Evolutionary conservation across 2,797 vertebrate genomes (phyloP).

Genomic region (Anomalospiza imberbis): DNA sequence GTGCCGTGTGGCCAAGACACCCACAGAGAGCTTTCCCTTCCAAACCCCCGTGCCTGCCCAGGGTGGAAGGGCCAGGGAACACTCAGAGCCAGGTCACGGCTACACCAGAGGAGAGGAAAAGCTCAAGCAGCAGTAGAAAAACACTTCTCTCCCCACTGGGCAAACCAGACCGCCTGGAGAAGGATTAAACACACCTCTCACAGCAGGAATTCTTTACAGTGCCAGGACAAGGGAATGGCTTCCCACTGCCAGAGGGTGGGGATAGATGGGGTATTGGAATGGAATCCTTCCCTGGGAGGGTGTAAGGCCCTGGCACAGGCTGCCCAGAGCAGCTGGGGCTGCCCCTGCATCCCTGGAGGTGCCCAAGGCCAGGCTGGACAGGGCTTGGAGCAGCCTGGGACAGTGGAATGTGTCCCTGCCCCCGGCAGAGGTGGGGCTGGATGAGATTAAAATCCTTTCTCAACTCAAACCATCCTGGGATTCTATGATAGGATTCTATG

Average conservation of each 20-base stretch:
- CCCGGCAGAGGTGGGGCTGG: neutral
- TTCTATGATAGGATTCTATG: neutral
- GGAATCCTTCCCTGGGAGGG: fast-evolving
- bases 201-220: neutral
- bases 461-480: neutral
- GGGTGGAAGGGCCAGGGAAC: neutral
- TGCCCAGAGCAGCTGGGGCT: neutral
- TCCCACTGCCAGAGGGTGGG: neutral
- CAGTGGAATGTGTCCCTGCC: neutral
- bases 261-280: fast-evolving
- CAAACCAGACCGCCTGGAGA: neutral
- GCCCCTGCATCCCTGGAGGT: neutral
- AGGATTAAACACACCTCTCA: neutral
- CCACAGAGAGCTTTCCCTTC: neutral
- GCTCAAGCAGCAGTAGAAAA: neutral
- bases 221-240: neutral
- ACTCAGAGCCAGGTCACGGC: neutral
- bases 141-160: neutral
- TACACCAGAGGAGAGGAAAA: neutral
- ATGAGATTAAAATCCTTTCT: neutral
- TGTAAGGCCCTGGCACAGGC: neutral
- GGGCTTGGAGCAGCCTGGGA: neutral
- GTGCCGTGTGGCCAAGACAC: neutral
- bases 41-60: neutral
- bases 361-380: neutral